phyloP scores from a whole-genome alignment of 2,797 vertebrate genomes.

The Danio choprae region DNA sequence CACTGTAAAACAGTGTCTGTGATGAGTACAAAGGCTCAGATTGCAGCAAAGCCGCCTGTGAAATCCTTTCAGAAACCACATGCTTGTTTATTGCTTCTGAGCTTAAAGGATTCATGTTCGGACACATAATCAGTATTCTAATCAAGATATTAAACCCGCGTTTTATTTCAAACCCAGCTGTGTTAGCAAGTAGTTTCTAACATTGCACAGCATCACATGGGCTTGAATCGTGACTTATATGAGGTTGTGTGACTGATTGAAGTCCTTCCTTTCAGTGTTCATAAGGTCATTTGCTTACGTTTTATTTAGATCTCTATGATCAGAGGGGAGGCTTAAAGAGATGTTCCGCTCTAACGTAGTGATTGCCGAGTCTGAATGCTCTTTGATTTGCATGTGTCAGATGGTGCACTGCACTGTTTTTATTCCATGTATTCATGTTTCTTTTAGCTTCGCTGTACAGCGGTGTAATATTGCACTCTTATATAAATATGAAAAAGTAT shows the following conservation, averaged over 20 bases:
- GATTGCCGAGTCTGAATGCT: slow-evolving; percentile 14
- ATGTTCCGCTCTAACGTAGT: background rate
- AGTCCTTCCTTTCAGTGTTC: slow-evolving; percentile 4
- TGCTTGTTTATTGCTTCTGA: slow-evolving; percentile 55
- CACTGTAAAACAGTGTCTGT: slow-evolving; percentile 16
- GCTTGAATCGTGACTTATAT: background rate
- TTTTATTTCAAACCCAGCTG: slow-evolving; percentile 38
- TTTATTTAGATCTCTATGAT: slow-evolving; percentile 39
- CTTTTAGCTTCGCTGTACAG: no score
- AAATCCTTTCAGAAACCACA: slow-evolving; percentile 56
- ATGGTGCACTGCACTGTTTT: background rate
- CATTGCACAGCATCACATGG: background rate
- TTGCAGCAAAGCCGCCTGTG: slow-evolving; percentile 3
- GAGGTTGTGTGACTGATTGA: slow-evolving; percentile 22
- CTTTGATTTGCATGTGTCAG: slow-evolving; percentile 7
- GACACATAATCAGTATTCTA: slow-evolving; percentile 47
- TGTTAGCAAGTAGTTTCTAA: background rate
- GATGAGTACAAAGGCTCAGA: slow-evolving; percentile 27
- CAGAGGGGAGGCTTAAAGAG: slow-evolving; percentile 28
- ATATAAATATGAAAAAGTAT: no score
- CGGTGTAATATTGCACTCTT: no score
- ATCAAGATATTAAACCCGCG: slow-evolving; percentile 56
- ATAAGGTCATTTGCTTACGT: slow-evolving; percentile 14
- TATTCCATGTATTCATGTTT: background rate
- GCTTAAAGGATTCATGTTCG: slow-evolving; percentile 55